A percentile compares a stretch with the other conserved stretches of the same genome.
These are phyloP conservation scores for Etheostoma cragini DNA, from an alignment of 2,113 vertebrate species.

Conservation along the genomic window DNA sequence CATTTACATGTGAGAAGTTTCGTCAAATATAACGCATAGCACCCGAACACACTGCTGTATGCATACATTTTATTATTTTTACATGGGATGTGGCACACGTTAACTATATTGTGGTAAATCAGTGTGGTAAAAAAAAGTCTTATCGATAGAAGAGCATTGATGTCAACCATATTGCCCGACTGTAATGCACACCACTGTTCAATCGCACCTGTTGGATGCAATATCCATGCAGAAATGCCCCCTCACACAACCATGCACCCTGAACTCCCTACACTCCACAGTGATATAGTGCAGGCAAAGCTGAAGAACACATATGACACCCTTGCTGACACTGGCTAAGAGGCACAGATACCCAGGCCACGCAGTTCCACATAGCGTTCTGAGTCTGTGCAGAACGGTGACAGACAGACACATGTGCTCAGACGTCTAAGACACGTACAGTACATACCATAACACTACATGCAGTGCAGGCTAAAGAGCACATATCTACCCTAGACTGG, in stretches of 20 bases:
- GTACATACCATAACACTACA: slow-evolving; percentile 20
- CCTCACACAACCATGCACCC: not conserved
- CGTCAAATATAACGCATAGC: not conserved
- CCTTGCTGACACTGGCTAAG: slow-evolving; percentile 35
- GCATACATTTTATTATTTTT: not conserved
- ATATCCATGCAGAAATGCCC: not conserved
- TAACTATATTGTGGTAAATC: not conserved
- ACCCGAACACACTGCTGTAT: not conserved
- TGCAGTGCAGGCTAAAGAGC: slow-evolving; percentile 3
- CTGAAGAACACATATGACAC: slow-evolving; percentile 54
- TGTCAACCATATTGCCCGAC: not conserved
- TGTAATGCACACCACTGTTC: not conserved
- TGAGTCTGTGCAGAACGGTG: slow-evolving; percentile 21
- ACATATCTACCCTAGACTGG: not conserved
- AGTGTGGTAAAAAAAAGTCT: not conserved
- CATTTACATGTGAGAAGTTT: not conserved
- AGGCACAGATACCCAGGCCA: slow-evolving; percentile 23
- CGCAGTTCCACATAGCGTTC: not conserved
- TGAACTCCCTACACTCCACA: slow-evolving; percentile 11
- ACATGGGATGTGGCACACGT: not conserved
- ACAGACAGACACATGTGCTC: slow-evolving; percentile 35
- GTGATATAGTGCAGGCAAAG: slow-evolving; percentile 45
- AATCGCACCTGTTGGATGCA: slow-evolving; percentile 41
- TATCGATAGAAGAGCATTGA: not conserved
- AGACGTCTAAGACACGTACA: not conserved